Base-by-base conservation (phyloP, 2,113 vertebrate species). In the Gila orcuttii region DNA sequence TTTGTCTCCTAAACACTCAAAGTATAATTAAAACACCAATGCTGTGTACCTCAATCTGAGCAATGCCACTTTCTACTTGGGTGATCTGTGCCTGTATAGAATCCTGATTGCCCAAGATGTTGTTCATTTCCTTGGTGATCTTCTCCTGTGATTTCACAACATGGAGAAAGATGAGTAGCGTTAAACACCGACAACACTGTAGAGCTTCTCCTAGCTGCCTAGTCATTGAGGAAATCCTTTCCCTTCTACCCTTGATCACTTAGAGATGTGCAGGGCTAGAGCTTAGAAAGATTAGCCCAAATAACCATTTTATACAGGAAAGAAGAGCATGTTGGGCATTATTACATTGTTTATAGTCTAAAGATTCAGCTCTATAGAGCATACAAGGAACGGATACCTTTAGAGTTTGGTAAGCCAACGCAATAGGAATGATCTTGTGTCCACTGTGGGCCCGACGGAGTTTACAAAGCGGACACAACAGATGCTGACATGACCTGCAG, bases 81-180 rank as follows among this genome's bases (percentile, higher is more conserved):
- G 94, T 95, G 90, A 98, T 97, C 93, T 99, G 98, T 78, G 92
- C 95, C 93, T 98, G 96, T 50, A 99, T 96, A 0, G 90, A 95
- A 92, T 98, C 97, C 94, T 99, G 97, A 90, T 97, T 97, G 91
- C 96, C 94, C 94, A 98, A 91, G 89, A 98, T 96, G 90, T 96
- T 97, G 91, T 96, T 92, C 79, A 97, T 94, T 89, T 96, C 97
- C 93, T 98, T 99, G 0, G 93, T 95, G 87, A 99, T 94, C 90
- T 98, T 98, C 66, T 99, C 97, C 98, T 99, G 90, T 85, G 78
- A 31, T 88, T 78, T 86, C 17, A 82, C 52, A 86, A 86, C 52
- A 86, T 79, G 79, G 21, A 23, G 36, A 79, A 87, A 42, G 28
- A 19, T 85, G n/a, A n/a, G 28, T 55, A 21, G 85, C 39, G 2